Evolutionary conservation across 2,888 invertebrate genomes (phyloP).

Genomic region (Coenonympha arcania): DNA sequence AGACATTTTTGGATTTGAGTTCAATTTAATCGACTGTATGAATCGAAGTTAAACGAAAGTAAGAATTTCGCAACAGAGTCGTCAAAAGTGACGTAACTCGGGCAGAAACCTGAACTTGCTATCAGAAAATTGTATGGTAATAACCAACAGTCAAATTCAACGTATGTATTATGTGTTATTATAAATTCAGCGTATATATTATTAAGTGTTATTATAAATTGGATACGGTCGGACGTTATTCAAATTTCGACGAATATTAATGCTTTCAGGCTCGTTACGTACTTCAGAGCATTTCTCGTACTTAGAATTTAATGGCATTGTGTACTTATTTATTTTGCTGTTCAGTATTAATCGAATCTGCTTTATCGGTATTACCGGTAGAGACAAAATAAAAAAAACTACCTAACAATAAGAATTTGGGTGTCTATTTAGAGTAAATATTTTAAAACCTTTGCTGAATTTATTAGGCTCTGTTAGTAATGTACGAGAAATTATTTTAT

Average conservation of each 20-base stretch:
- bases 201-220: constrained; percentile 31
- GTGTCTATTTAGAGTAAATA: too few relatives aligned
- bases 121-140: constrained; percentile 34
- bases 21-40: background rate
- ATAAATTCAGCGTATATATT: constrained; percentile 27
- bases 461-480: background rate
- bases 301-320: constrained; percentile 2
- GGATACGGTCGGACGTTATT: constrained; percentile 37
- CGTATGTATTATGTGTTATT: constrained; percentile 18
- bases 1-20: background rate
- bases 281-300: constrained; percentile 19
- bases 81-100: constrained; percentile 16
- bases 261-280: constrained; percentile 40
- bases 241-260: constrained; percentile 41
- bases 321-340: constrained; percentile 7
- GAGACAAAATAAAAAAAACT: too few relatives aligned
- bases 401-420: too few relatives aligned
- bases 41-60: constrained; percentile 16
- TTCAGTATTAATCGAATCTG: background rate
- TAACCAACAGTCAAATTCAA: constrained; percentile 23
- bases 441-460: too few relatives aligned
- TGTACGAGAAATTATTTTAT: too few relatives aligned
- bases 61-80: constrained; percentile 23
- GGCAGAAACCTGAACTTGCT: constrained; percentile 10
- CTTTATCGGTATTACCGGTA: background rate